Evolutionary conservation across 2,888 invertebrate genomes (phyloP), one percentile per base, ranked within the genome.

Genomic region (Pedicia rivosa): DNA sequence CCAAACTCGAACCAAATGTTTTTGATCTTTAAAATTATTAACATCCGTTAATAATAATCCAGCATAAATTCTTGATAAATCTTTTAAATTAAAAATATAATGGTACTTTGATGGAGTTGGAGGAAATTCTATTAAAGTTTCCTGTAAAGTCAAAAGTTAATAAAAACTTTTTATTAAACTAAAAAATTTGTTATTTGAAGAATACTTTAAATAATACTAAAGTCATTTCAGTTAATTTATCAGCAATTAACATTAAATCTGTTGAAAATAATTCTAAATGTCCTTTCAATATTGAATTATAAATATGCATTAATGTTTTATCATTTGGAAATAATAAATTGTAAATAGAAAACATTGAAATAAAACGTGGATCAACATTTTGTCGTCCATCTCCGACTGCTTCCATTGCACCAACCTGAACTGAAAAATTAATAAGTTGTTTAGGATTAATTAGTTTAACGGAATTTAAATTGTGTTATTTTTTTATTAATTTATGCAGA

Each of bases 41-140:
- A 83, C 76, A 27, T 74, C 71, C 7, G 82, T 83, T 42, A 82
- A 72, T 38, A 81, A 73, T 54, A 92, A 56, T 2, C 92, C 91
- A 10, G 78, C 78, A 46, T 74, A 77, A 42, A 92, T 74, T 39
- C 88, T 72, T 1, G 90, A 90, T 46, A 92, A 60, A 63, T 92
- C 92, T 31, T 90, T 72, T 58, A 92, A 70, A 62, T 91, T 91
- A 65, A 91, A 92, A 46, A 90, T 83, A 62, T 92, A 92, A 64
- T 92, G 91, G 63, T 92, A 92, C 59, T 87, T 90, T 5, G 81
- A 78, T 0, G 92, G 92, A 0, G 90, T 92, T 2, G 91, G 88
- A 1, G 90, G 86, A 37, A 92, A 63, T 42, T 86, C 80, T 14
- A 68, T 65, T 41, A 81, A 73, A 28, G 84, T 67, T 47, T 69